Evolutionary conservation across 2,113 vertebrate genomes (phyloP).

Genomic region (Lutjanus erythropterus): DNA sequence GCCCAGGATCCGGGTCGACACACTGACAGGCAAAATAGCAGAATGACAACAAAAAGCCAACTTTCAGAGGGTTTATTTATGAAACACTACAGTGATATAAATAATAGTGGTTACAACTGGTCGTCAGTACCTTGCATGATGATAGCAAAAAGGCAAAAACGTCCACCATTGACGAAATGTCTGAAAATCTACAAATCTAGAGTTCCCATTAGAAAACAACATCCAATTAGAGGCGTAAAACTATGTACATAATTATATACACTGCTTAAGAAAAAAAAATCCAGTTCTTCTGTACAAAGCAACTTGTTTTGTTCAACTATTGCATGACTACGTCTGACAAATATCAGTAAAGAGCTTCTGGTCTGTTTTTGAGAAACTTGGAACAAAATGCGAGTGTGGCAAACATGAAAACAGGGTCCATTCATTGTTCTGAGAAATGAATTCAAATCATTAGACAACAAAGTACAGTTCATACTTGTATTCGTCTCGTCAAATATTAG

Average conservation of each 20-base stretch:
- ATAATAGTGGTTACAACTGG: constrained; percentile 83
- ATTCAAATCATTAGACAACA: constrained; percentile 31
- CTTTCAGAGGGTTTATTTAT: constrained; percentile 75
- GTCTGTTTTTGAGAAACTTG: background rate
- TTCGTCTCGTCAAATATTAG: constrained; percentile 25
- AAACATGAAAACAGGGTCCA: constrained; percentile 15
- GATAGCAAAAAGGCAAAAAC: constrained; percentile 61
- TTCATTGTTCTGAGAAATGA: constrained; percentile 19
- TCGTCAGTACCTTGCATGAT: constrained; percentile 79
- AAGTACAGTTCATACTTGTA: constrained; percentile 23
- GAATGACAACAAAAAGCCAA: constrained; percentile 9
- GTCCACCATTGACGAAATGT: constrained; percentile 68
- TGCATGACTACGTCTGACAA: constrained; percentile 22
- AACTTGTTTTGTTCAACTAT: constrained; percentile 38
- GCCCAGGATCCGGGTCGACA: too few species aligned
- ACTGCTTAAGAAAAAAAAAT: constrained; percentile 64
- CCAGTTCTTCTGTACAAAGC: constrained; percentile 75
- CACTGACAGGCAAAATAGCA: background rate
- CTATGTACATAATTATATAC: constrained; percentile 76
- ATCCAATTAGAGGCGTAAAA: constrained; percentile 52
- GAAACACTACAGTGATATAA: constrained; percentile 78
- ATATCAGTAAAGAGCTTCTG: constrained; percentile 7
- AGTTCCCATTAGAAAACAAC: constrained; percentile 63
- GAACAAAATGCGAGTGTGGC: background rate
- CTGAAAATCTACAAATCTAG: constrained; percentile 74